Base-by-base conservation (phyloP, 2,888 invertebrate species). In the Stegana nigrithorax region DNA sequence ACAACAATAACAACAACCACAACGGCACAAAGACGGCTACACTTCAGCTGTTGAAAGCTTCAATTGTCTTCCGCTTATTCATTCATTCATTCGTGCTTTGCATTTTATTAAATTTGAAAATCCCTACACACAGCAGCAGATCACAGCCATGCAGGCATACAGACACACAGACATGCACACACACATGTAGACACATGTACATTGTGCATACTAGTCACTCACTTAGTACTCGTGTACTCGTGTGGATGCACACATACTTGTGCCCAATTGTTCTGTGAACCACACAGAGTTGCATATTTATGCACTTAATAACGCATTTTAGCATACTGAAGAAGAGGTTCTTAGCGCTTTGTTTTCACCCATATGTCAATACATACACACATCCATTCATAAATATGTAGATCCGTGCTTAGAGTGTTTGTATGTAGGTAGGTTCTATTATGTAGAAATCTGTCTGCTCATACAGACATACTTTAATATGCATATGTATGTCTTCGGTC, bases 241-340 rank as follows among this genome's bases (percentile, higher is more conserved):
- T 47, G 25, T 17, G 1, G 8, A 17, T 44, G 4, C 17, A 6
- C n/a, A 45, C 8, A n/a, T n/a, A n/a, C n/a, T n/a, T n/a, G n/a
- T n/a, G n/a, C n/a, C n/a, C n/a, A n/a, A n/a, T n/a, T n/a, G n/a
- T n/a, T n/a, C n/a, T n/a, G n/a, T n/a, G n/a, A n/a, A n/a, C n/a
- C n/a, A n/a, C n/a, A 8, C 23, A 69, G 70, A 67, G 74, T 68
- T 79, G 77, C 77, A 78, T 78, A 79, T 78, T 78, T 78, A 79
- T 78, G 79, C 77, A 78, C 77, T 78, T 78, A 79, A 78, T 78
- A 78, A 79, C 75, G 75, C 79, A 79, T 77, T 79, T 74, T 74
- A 77, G 73, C 75, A 77, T 75, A 72, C 73, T 73, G 73, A 79
- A 78, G 73, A 79, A 78, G 77, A 74, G 74, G 72, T 75, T 67